A percentile compares a stretch with the other conserved stretches of the same genome.
phyloP scores from a whole-genome alignment of 2,888 invertebrate species.

The Andrena flavipes region DNA sequence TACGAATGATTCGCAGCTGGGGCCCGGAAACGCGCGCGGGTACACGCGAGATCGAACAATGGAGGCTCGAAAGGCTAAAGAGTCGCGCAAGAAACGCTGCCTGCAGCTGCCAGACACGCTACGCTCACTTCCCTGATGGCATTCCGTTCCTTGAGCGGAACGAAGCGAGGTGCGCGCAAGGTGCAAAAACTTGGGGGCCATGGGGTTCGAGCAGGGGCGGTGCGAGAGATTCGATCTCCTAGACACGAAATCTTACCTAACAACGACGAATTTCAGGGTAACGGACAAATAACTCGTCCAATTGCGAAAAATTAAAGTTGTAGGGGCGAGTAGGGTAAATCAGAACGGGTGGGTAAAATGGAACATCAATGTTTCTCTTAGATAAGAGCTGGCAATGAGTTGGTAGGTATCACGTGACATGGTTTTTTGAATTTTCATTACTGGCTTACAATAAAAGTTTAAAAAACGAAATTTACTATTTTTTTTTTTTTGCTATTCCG shows the following conservation, averaged over 20 bases:
- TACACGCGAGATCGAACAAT: conserved; percentile 72
- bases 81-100: conserved; percentile 50
- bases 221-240: not conserved
- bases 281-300: no score
- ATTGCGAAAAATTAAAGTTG: no score
- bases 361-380: no score
- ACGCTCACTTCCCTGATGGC: conserved; percentile 39
- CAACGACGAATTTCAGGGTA: no score
- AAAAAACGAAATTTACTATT: no score
- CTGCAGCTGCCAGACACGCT: conserved; percentile 59
- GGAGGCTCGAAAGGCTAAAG: conserved; percentile 55
- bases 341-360: no score
- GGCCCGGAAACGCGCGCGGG: conserved; percentile 73
- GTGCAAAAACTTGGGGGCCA: conserved; percentile 9
- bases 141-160: conserved; percentile 36
- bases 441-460: no score
- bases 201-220: not conserved
- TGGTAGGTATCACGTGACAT: no score
- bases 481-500: no score
- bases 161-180: conserved; percentile 26
- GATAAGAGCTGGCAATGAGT: no score
- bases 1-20: conserved; percentile 75
- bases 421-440: no score
- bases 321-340: no score
- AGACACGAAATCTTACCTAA: not conserved